Evolutionary conservation across 2,113 vertebrate species (phyloP), one percentile per base, ranked within the genome.

Genomic region (Centrocercus urophasianus): DNA sequence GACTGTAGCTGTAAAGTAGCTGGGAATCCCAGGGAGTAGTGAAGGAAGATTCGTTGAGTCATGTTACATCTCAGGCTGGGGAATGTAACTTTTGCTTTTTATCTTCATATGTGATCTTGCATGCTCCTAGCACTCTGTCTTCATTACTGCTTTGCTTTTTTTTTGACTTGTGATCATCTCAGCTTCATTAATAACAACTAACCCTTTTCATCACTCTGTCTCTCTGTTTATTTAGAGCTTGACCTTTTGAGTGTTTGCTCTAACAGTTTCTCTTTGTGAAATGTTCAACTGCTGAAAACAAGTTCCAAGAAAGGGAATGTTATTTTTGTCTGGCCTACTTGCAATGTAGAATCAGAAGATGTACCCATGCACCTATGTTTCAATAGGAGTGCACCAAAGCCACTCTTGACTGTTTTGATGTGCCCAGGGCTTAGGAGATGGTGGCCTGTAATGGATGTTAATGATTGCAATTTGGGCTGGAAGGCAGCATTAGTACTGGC

Each of bases 261-360:
- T 93, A 92, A 91, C 75, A 94, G 95, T 89, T 96, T 96, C 85
- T 88, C 87, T 89, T 88, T 96, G 95, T 95, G 93, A 96, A 95
- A 80, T 70, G 64, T 93, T 97, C 89, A 93, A 14, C 60, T 0
- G 0, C 79, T 3, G 6, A 97, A 95, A 96, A 93, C 77, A 91
- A 95, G 85, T 91, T 95, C 93, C 96, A 93, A 88, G 85, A 89
- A 95, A 94, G 91, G 93, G 87, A 95, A 95, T 91, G 93, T 90
- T 93, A 88, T 95, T 96, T 95, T 95, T 89, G 89, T 86, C 60
- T 74, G 61, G 69, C 72, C 47, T 88, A 47, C 75, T 95, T 90
- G 60, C 61, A 86, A 65, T 4, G 1, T 92, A 34, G 34, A 34
- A 34, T 78, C 70, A 32, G 83, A 81, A 88, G 70, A 79, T 4